A percentile compares a stretch with the other conserved stretches of the same genome.
phyloP scores from a whole-genome alignment of 2,888 invertebrate species.

The Andrena bicolor region DNA sequence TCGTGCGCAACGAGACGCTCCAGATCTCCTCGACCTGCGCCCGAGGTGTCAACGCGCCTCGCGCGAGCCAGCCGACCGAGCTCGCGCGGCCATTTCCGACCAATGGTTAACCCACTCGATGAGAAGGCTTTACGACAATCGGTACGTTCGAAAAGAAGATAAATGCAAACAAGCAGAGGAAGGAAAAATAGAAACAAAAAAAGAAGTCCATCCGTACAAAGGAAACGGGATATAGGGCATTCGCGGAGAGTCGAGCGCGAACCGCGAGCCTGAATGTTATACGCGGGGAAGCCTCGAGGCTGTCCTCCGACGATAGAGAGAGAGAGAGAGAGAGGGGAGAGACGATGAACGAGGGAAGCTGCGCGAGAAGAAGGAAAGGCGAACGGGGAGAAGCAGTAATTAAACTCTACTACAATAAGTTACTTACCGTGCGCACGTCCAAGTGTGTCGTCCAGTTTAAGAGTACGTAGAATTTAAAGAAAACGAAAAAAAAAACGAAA shows the following conservation, averaged over 20 bases:
- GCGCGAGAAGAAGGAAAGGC: slow-evolving; percentile 49
- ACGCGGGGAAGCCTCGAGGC: slow-evolving; percentile 3
- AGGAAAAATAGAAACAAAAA: not conserved
- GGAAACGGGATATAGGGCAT: slow-evolving; percentile 57
- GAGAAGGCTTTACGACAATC: slow-evolving; percentile 70
- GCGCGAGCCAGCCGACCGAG: slow-evolving; percentile 10
- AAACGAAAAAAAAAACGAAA: slow-evolving; percentile 20
- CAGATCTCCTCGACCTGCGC: slow-evolving; percentile 57
- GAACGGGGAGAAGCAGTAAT: slow-evolving; percentile 50
- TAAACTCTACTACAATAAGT: slow-evolving; percentile 70
- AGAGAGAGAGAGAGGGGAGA: slow-evolving; percentile 30
- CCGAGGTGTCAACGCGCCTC: slow-evolving; percentile 17
- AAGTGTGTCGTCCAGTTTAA: slow-evolving; percentile 79
- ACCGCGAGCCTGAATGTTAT: not conserved
- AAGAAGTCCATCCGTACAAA: slow-evolving; percentile 45
- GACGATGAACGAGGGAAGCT: slow-evolving; percentile 20
- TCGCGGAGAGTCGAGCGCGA: slow-evolving; percentile 40
- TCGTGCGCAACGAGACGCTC: slow-evolving; percentile 26
- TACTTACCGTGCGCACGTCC: slow-evolving; percentile 79
- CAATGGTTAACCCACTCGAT: slow-evolving; percentile 48
- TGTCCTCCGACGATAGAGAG: slow-evolving; percentile 54
- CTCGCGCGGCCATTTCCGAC: slow-evolving; percentile 41
- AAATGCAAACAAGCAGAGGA: not conserved
- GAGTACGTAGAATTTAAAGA: slow-evolving; percentile 66
- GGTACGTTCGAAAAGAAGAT: slow-evolving; percentile 51